Evolutionary conservation across 1,140 invertebrate genomes (phyloP).

Genomic region (Prorops nasuta): DNA sequence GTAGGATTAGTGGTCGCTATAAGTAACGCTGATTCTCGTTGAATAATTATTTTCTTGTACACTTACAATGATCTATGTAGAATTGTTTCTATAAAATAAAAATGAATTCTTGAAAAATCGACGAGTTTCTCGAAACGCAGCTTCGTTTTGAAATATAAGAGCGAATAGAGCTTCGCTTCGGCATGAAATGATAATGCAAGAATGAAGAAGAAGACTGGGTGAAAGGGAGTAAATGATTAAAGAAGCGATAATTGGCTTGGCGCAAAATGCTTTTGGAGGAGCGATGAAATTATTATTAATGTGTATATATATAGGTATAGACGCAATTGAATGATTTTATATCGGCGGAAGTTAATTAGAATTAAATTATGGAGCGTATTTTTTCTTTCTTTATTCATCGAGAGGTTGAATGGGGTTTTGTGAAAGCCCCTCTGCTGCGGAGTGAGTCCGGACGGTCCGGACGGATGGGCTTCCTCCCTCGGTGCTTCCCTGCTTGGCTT

Average conservation of each 20-base stretch:
- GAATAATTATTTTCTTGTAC: too few species aligned
- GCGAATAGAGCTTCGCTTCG: background rate
- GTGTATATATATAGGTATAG: background rate
- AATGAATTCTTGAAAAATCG: too few species aligned
- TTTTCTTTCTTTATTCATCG: slow-evolving; percentile 13
- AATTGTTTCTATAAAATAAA: too few species aligned
- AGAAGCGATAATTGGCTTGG: too few species aligned
- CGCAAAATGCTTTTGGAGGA: too few species aligned
- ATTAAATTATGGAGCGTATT: slow-evolving; percentile 16
- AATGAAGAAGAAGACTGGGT: too few species aligned
- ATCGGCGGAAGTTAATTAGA: slow-evolving; percentile 26
- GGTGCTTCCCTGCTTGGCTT: slow-evolving; percentile 9
- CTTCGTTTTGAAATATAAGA: background rate
- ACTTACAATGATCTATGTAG: too few species aligned
- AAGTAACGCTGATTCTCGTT: too few species aligned
- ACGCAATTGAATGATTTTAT: slow-evolving; percentile 15
- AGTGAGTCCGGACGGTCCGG: too few species aligned
- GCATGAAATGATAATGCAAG: too few species aligned
- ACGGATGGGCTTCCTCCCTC: slow-evolving; percentile 25
- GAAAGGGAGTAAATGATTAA: too few species aligned
- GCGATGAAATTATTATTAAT: background rate
- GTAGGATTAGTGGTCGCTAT: too few species aligned
- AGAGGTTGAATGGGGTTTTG: slow-evolving; percentile 23
- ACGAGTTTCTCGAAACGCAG: background rate
- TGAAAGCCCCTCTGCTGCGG: slow-evolving; percentile 28